A percentile compares a stretch with the other conserved stretches of the same genome.
Evolutionary conservation across 30 jellyfish, hydroid and myxozoan genomes (phyloP).

Genomic region (Hydractinia symbiolongicarpus): DNA sequence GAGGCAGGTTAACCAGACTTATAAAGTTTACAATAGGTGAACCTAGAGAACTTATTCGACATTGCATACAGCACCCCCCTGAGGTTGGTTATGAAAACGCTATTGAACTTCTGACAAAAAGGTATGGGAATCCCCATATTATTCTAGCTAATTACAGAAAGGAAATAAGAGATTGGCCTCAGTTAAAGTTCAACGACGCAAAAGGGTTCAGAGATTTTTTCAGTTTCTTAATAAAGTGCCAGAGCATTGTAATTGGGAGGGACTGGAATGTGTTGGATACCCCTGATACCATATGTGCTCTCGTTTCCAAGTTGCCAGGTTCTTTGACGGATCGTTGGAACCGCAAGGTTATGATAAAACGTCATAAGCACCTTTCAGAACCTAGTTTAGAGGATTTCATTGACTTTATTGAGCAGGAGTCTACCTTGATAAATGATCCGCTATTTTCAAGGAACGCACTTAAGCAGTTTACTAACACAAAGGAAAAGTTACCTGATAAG

Average conservation of each 20-base stretch:
- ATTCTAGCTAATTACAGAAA: background rate
- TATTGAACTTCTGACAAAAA: background rate
- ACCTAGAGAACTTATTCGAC: conserved; percentile 29
- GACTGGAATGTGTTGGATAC: conserved; percentile 7
- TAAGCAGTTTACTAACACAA: background rate
- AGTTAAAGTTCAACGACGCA: background rate
- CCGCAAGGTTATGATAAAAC: background rate
- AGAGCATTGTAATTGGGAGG: background rate
- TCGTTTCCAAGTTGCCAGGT: conserved; percentile 20
- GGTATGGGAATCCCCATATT: background rate
- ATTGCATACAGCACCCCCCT: conserved; percentile 21
- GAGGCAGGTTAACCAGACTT: conserved; percentile 28
- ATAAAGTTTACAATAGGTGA: conserved; percentile 33
- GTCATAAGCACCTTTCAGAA: conserved; percentile 1
- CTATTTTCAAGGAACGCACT: conserved; percentile 22
- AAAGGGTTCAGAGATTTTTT: background rate
- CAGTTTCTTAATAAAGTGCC: background rate
- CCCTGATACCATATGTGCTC: conserved; percentile 14
- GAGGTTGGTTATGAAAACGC: conserved; percentile 28
- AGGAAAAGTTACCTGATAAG: background rate
- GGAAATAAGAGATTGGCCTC: background rate
- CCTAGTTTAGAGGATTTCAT: background rate
- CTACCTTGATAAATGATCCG: conserved; percentile 30
- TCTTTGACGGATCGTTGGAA: conserved; percentile 25
- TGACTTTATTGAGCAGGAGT: conserved; percentile 26